phyloP scores from a whole-genome alignment of 2,888 invertebrate species.

The Coecobrya sp. region DNA sequence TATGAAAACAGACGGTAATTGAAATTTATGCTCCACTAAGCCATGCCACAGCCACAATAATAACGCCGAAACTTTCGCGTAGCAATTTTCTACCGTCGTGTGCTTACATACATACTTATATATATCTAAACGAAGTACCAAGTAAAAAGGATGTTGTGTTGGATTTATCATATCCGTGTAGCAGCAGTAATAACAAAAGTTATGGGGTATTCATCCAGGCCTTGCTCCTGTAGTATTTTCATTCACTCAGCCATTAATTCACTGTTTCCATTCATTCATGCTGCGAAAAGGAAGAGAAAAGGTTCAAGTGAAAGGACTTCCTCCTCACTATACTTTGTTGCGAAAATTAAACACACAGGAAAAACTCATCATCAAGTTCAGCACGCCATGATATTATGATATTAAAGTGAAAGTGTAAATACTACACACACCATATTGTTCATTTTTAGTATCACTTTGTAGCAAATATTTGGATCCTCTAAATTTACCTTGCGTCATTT shows the following conservation, averaged over 20 bases:
- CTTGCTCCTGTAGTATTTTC: conserved; percentile 5
- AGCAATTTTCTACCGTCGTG: conserved; percentile 33
- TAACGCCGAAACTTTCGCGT: conserved; percentile 55
- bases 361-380: conserved; percentile 38
- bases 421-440: conserved; percentile 13
- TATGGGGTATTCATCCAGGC: conserved; percentile 33
- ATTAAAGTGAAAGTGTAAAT: conserved; percentile 1
- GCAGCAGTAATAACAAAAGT: conserved; percentile 18
- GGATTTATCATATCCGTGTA: conserved; percentile 22
- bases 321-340: conserved; percentile 1
- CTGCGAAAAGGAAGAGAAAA: background rate
- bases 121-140: background rate
- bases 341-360: background rate
- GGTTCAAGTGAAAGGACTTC: conserved; percentile 31
- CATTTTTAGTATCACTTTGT: background rate
- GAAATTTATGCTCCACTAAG: conserved; percentile 82
- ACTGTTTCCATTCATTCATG: conserved; percentile 38
- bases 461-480: background rate
- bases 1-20: conserved; percentile 81
- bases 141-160: background rate
- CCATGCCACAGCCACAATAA: conserved; percentile 41
- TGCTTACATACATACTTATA: background rate
- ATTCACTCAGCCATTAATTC: conserved; percentile 29
- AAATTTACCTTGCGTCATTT: background rate
- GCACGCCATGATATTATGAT: conserved; percentile 16